phyloP scores from a whole-genome alignment of 2,797 vertebrate genomes.

The Helicolenus hilgendorfi region DNA sequence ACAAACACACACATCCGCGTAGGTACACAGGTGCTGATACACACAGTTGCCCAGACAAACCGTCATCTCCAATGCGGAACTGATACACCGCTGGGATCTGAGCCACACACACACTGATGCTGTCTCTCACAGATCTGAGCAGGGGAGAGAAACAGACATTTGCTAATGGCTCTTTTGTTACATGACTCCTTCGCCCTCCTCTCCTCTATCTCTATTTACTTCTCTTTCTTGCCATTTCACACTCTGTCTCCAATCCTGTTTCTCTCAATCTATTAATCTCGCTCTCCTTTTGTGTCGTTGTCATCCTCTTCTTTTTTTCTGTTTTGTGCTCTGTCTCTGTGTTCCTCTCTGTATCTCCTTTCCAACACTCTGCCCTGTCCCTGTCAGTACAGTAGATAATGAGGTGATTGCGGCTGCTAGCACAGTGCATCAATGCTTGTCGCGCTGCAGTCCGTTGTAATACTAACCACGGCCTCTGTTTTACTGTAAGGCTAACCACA shows the following conservation, averaged over 20 bases:
- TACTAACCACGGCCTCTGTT: conserved; percentile 48
- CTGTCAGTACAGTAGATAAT: conserved; percentile 72
- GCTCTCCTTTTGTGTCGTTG: conserved; percentile 19
- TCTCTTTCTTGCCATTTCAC: conserved; percentile 28
- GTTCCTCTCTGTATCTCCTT: conserved; percentile 32
- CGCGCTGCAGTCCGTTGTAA: conserved; percentile 25
- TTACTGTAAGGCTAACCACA: conserved; percentile 43
- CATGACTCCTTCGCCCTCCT: conserved; percentile 29
- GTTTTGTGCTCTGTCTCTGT: background rate
- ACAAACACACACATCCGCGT: background rate
- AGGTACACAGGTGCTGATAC: conserved; percentile 14
- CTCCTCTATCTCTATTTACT: conserved; percentile 18
- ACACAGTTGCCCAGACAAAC: conserved; percentile 20
- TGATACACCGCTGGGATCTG: conserved; percentile 37
- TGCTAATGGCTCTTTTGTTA: conserved; percentile 71
- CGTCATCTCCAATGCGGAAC: conserved; percentile 10
- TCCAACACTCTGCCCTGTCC: conserved; percentile 23
- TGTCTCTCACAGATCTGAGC: conserved; percentile 31
- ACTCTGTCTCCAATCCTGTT: background rate
- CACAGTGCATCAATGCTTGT: conserved; percentile 52
- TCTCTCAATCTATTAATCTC: conserved; percentile 36
- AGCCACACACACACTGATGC: conserved; percentile 4
- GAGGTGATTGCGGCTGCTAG: conserved; percentile 64
- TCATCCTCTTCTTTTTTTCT: background rate
- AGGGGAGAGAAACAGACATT: conserved; percentile 17